Evolutionary conservation across 2,113 vertebrate species (phyloP), one percentile per base, ranked within the genome.

Genomic region (Microcebus lehilahytsara): DNA sequence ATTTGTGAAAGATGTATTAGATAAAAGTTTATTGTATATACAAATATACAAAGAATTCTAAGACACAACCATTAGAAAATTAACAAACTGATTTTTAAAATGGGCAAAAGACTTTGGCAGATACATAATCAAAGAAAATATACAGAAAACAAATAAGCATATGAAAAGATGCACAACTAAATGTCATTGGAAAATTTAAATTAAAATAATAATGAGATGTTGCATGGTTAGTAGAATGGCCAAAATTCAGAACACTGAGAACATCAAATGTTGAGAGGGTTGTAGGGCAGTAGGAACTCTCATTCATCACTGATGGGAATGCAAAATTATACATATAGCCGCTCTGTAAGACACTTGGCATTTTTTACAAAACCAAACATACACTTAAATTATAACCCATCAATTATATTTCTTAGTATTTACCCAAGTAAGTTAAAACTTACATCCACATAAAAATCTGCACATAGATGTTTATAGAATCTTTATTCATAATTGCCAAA

Each of bases 71-170:
- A 27, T 66, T 86, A 93, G 14, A 95, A 95, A 80, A 53, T 4
- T 32, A 40, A 89, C 37, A 92, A n/a, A 2, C 3, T 79, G 49
- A 53, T 80, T 93, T 93, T 93, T 85, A 60, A 93, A 96, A 34
- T 79, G 0, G 32, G 20, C n/a, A 42, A 85, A 95, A 69, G 13
- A 53, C 30, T 14, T 58, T 14, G 83, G 67, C 23, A 72, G 30
- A 13, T 46, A 34, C 74, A 14, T 90, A 66, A 34, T 16, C 40
- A 79, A 78, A 32, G 46, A 66, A 91, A 77, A 92, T 75, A 32
- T 13, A 42, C 27, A 56, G 37, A 53, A 7, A 12, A 12, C 14
- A 95, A 72, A n/a, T 32, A 80, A 89, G 23, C 71, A 51, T 64
- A 67, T 27, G 37, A 72, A 64, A 96, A 74, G 16, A 14, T 53